Base-by-base conservation (phyloP, 2,888 invertebrate species). In the Lycaena phlaeas region DNA sequence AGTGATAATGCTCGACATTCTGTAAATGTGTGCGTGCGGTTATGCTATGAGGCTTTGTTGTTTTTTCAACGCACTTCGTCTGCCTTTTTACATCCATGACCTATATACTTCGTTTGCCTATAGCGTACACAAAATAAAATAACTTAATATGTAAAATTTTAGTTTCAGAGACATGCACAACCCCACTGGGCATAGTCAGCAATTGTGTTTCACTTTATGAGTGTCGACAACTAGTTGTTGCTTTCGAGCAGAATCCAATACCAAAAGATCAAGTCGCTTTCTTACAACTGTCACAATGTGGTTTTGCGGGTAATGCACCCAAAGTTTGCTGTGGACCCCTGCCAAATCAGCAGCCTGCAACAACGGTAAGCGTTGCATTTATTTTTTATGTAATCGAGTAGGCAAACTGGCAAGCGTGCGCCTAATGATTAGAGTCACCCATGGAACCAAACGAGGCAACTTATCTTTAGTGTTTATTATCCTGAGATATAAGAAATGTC, bases 241-340 rank as follows among this genome's bases (percentile, higher is more conserved):
- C 76, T 0, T 74, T 85, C 43, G 60, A 79, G 4, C 72, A 77
- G 43, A 52, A 65, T 2, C 75, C 82, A 1, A 49, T 88, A 0
- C 61, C 69, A 0, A 59, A 52, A 4, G 49, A 58, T 1, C 55
- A 81, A 1, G 57, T 72, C 2, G 68, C 54, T 9, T 87, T 79
- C 50, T 59, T 89, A 14, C 69, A 75, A 31, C 59, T 68, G 43
- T 87, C 88, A 0, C 86, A 86, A 44, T 88, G 88, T 48, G 88
- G 87, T 1, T 87, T 86, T 49, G 64, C 72, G 1, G 84, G 76
- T 0, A 64, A 66, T 12, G 54, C 57, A 0, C 87, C 87, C 0
- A 68, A 59, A 14, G 87, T 88, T 0, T 89, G 89, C 59, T 89
- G 89, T 44, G 82, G 82, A 1, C 72, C 76, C 0, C 27, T 79